These are phyloP conservation scores for Pseudochaenichthys georgianus DNA, from an alignment of 2,797 vertebrate genomes.

Conservation along the genomic window DNA sequence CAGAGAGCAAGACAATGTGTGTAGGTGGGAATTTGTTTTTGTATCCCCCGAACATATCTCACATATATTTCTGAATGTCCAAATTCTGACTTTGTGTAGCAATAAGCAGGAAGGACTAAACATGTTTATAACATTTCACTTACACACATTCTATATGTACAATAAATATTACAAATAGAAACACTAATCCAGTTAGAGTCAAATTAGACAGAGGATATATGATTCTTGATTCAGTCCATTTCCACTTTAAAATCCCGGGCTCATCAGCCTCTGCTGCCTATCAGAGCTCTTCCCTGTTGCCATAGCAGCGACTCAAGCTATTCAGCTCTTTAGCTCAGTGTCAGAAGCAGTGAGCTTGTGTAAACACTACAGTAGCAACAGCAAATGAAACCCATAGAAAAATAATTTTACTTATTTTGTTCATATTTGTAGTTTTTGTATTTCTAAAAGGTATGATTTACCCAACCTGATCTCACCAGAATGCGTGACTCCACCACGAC, in stretches of 20 bases:
- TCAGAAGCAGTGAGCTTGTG: constrained; percentile 31
- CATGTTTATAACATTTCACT: not conserved
- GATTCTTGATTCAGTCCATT: constrained; percentile 15
- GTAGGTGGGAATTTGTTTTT: not conserved
- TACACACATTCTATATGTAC: not conserved
- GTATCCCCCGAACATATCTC: not conserved
- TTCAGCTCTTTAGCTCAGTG: constrained; percentile 38
- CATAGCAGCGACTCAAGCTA: constrained; percentile 59
- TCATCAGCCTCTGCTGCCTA: constrained; percentile 35
- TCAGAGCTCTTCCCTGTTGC: constrained; percentile 59
- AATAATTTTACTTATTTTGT: not conserved
- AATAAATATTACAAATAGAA: constrained; percentile 7
- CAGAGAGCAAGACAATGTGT: constrained; percentile 2
- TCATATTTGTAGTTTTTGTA: not conserved
- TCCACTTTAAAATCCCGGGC: constrained; percentile 42
- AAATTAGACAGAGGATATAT: not conserved
- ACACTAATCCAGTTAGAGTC: constrained; percentile 1
- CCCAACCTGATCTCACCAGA: too few species aligned
- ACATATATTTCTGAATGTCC: not conserved
- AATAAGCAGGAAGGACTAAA: constrained; percentile 1
- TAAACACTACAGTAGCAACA: constrained; percentile 22
- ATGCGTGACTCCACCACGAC: too few species aligned
- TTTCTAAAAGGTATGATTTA: not conserved
- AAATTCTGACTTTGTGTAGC: not conserved
- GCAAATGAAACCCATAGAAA: constrained; percentile 17